phyloP scores from a whole-genome alignment of 2,113 vertebrate genomes.

The Mus musculus region GRCm39 chr5:20654001-20654500 shows the following conservation, averaged over 20 bases:
- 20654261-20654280: not conserved
- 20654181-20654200: too few relatives aligned
- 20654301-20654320: not conserved
- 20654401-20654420: not conserved
- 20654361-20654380: not conserved
- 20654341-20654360: not conserved
- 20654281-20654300: not conserved
- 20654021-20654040: not conserved
- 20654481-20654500: not conserved
- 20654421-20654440: not conserved
- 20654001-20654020: not conserved
- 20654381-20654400: not conserved
- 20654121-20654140: constrained; percentile 41
- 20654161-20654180: not conserved
- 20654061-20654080: constrained; percentile 49
- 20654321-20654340: not conserved
- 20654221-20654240: too few relatives aligned
- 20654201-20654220: too few relatives aligned
- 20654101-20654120: constrained; percentile 13
- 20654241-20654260: too few relatives aligned
- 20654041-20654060: constrained; percentile 38
- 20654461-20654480: not conserved
- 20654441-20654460: not conserved
- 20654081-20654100: constrained; percentile 4
- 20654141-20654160: too few relatives aligned